Evolutionary conservation across 2,113 vertebrate species (phyloP), one percentile per base, ranked within the genome.

Genomic region (Zosterops japonicus): DNA sequence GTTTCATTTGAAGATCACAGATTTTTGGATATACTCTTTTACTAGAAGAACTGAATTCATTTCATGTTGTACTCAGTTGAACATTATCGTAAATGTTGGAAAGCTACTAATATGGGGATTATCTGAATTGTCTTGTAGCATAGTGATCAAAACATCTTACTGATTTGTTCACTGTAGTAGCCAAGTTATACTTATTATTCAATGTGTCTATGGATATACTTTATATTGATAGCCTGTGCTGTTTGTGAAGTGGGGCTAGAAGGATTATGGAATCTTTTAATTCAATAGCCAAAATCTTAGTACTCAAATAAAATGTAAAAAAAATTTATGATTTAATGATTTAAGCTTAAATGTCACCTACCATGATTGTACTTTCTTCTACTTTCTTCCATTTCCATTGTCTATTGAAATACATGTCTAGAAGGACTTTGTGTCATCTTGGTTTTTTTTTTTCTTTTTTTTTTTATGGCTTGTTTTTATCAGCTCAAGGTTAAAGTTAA

Each of bases 91-190:
- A 22, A 79, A 76, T 90, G 44, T 63, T 17, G 14, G 44, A 89
- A 94, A 89, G 22, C 27, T 94, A 78, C 42, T 96, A 90, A 90
- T 86, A 76, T 86, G 83, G 24, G 83, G 84, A 85, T 95, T 83
- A 70, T 90, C 59, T 13, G 8, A 94, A 57, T 53, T 76, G 55
- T 90, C 25, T 91, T 91, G 50, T 80, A 83, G 50, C 42, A 15
- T 88, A 70, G 83, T 77, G 53, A 78, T 83, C 50, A 81, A 91
- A 93, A 79, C 14, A 83, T 68, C 35, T 49, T 90, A 93, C 74
- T 80, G 36, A 90, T 65, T 69, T 87, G 71, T 91, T 97, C 78
- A 74, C 78, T 41, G 29, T 74, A 86, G 63, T 93, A 93, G 49
- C 53, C 44, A 77, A 70, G 69, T 91, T 91, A 47, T 39, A 83